Conservation (phyloP, 2,113 vertebrate species). For the Clarias magur region DNA sequence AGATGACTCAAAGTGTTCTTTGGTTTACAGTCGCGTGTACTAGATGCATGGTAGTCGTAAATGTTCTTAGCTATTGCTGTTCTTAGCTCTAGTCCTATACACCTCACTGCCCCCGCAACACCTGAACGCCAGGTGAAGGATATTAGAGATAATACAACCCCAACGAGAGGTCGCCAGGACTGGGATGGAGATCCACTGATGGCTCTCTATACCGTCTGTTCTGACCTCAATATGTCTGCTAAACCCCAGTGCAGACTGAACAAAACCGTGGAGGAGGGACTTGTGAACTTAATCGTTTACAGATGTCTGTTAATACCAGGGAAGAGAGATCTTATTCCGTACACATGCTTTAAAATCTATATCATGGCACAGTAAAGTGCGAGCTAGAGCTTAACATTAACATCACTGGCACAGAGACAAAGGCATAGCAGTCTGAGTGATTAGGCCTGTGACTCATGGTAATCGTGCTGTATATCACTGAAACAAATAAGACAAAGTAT, state of each 20-base stretch:
- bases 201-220: conserved; percentile 82
- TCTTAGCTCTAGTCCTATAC: no score
- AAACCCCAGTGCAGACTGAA: conserved; percentile 70
- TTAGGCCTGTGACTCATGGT: conserved; percentile 4
- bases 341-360: conserved; percentile 63
- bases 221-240: conserved; percentile 82
- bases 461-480: neutral
- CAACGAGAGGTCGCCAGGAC: neutral
- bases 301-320: conserved; percentile 84
- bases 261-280: conserved; percentile 72
- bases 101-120: no score
- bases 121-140: neutral
- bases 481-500: conserved; percentile 7
- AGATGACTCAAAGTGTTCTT: neutral
- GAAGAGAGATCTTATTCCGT: conserved; percentile 72
- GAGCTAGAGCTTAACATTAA: conserved; percentile 26
- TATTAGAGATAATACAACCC: neutral
- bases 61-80: neutral
- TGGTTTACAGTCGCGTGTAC: neutral
- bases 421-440: neutral
- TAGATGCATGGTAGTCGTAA: neutral
- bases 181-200: conserved; percentile 60
- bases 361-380: conserved; percentile 36
- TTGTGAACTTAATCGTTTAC: conserved; percentile 80
- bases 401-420: neutral